Percentiles rank a stretch among this genome's conserved stretches.
phyloP scores from a whole-genome alignment of 2,113 vertebrate genomes.

The Hippocampus abdominalis region DNA sequence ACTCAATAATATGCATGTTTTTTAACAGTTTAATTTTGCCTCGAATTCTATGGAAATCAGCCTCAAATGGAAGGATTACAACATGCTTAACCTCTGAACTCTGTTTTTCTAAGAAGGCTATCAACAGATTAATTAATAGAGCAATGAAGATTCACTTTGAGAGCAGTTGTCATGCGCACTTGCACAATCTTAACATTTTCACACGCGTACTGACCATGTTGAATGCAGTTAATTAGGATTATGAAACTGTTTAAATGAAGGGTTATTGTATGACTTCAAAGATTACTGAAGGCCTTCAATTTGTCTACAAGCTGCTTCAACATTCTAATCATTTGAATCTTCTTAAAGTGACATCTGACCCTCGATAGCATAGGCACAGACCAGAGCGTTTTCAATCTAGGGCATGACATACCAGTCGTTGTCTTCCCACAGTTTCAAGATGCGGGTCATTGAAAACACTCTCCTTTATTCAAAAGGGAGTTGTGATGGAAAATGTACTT shows the following conservation, averaged over 20 bases:
- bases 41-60: constrained; percentile 13
- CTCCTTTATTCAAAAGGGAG: not conserved
- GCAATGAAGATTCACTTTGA: constrained; percentile 19
- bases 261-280: constrained; percentile 11
- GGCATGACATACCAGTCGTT: constrained; percentile 24
- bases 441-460: constrained; percentile 38
- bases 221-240: not conserved
- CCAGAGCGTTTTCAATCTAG: constrained; percentile 28
- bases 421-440: constrained; percentile 26
- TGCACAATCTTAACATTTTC: constrained; percentile 19
- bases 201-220: constrained; percentile 1
- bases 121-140: constrained; percentile 35
- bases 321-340: constrained; percentile 16
- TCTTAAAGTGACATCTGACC: constrained; percentile 42
- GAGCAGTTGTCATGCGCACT: not conserved
- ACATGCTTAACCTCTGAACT: constrained; percentile 17
- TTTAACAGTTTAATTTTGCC: not conserved
- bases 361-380: constrained; percentile 29
- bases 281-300: constrained; percentile 22
- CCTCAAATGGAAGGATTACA: constrained; percentile 19
- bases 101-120: not conserved
- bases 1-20: not conserved
- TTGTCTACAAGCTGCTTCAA: constrained; percentile 15
- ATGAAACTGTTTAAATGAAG: not conserved
- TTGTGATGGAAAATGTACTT: not conserved